Conservation (phyloP, 2,797 vertebrate genomes). For the Sparus aurata region DNA sequence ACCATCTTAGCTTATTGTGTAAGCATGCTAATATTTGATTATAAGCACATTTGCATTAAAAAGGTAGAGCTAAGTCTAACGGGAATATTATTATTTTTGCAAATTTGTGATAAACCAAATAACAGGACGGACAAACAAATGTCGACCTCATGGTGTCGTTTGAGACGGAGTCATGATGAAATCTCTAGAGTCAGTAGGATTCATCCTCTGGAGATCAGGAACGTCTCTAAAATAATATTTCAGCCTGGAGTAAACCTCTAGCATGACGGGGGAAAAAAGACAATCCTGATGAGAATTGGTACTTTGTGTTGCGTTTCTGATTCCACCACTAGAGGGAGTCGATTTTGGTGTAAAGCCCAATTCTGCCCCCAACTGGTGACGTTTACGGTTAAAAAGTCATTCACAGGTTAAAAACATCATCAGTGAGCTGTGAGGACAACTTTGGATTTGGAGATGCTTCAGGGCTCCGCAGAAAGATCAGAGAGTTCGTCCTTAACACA, state of each 20-base stretch:
- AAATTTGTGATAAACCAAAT: no score
- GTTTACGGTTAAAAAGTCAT: not conserved
- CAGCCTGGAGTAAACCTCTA: no score
- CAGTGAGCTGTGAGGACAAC: not conserved
- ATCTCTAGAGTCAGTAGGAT: no score
- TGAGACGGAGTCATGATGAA: not conserved
- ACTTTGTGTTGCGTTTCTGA: no score
- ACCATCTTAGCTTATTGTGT: not conserved
- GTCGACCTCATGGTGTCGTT: not conserved
- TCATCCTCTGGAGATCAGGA: no score
- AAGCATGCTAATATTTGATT: no score
- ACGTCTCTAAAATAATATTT: no score
- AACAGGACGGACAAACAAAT: not conserved
- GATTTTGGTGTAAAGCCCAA: not conserved
- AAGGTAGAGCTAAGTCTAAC: no score
- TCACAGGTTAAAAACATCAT: not conserved
- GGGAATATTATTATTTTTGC: no score
- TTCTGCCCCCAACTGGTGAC: not conserved
- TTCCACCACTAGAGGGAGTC: no score
- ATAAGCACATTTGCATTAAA: no score
- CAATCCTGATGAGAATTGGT: not conserved
- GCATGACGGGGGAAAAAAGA: not conserved
- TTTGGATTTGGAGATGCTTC: not conserved
- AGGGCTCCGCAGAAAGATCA: not conserved
- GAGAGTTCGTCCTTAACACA: not conserved